Evolutionary conservation across 92 coral and sea anemone genomes (phyloP), one percentile per base, ranked within the genome.

Genomic region (Siderastrea radians): DNA sequence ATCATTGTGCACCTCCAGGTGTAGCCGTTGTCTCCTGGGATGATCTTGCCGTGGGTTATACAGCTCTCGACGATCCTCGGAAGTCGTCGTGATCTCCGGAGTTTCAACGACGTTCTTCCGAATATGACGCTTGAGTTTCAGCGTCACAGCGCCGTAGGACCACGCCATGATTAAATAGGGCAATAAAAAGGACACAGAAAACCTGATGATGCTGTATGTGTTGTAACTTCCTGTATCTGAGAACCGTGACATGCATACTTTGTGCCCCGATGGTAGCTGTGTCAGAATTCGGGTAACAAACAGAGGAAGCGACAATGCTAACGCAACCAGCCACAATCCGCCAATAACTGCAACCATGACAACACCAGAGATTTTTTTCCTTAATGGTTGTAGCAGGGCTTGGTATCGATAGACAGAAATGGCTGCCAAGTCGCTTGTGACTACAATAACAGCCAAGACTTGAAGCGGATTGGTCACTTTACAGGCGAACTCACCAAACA

Each of bases 401-500:
- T 62, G 58, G 57, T 85, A 91, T 45, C 94, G 94, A 61, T 91
- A 77, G 10, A 91, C 81, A 17, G 94, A 91, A 49, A 95, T 95
- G 74, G 87, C 90, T 14, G 98, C 98, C 46, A 95, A 75, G 52
- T 94, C 86, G 49, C 82, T 70, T 14, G 96, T 95, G n/a, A 95
- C 95, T 5, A 91, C 96, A 53, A 88, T 75, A 26, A 83, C 74
- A n/a, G 95, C 90, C 57, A 87, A 71, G 9, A 88, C 82, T 69
- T 93, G 96, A 13, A 95, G 84, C 11, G 98, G 98, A 38, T 68
- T 80, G 26, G 93, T 53, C 59, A 95, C 64, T 50, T 69, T 86
- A 58, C 98, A 95, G 65, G 87, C 82, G 49, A 93, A 90, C 48
- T 72, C 93, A 7, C 98, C 98, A 66, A 93, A 95, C 16, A 90